These are phyloP conservation scores for Oscheius sp. DNA, from an alignment of 1,140 invertebrate species.

Conservation along the genomic window DNA sequence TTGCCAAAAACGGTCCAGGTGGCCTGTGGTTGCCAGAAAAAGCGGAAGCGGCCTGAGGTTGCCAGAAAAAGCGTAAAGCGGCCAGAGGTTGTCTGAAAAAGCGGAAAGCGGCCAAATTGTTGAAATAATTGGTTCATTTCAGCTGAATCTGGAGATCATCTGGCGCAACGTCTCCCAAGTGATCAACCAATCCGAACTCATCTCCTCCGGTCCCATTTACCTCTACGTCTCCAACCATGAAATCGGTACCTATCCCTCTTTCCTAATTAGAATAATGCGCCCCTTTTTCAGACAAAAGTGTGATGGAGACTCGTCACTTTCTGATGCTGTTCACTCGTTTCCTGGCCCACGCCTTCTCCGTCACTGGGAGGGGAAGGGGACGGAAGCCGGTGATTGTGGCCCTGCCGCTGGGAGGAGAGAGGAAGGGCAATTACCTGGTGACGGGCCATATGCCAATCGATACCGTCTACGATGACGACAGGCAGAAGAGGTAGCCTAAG, in stretches of 20 bases:
- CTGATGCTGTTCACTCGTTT: slow-evolving; percentile 8
- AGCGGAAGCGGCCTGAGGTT: no score
- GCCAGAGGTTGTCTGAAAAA: no score
- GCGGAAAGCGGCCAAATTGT: no score
- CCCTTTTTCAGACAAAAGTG: slow-evolving; percentile 12
- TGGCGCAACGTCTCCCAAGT: slow-evolving; percentile 9
- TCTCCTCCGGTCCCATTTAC: slow-evolving; percentile 18
- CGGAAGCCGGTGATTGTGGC: slow-evolving; percentile 7
- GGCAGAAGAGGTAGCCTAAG: slow-evolving; percentile 1
- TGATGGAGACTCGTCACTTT: slow-evolving; percentile 21
- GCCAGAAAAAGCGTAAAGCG: no score
- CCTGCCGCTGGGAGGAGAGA: slow-evolving; percentile 11
- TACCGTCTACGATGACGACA: slow-evolving; percentile 10
- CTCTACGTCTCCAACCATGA: background rate
- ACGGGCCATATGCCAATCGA: slow-evolving; percentile 19
- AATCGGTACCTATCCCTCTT: slow-evolving; percentile 12
- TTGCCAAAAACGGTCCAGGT: no score
- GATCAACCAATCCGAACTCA: slow-evolving; percentile 26
- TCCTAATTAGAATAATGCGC: background rate
- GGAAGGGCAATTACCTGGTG: slow-evolving; percentile 10
- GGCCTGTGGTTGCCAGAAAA: no score
- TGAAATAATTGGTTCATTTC: background rate
- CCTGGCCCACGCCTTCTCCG: slow-evolving; percentile 4
- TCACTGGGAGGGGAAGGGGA: background rate
- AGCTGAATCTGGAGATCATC: slow-evolving; percentile 3